Percentiles rank a stretch among this genome's conserved stretches.
phyloP scores from a whole-genome alignment of 1,140 invertebrate species.

The Lepidurus apus region DNA sequence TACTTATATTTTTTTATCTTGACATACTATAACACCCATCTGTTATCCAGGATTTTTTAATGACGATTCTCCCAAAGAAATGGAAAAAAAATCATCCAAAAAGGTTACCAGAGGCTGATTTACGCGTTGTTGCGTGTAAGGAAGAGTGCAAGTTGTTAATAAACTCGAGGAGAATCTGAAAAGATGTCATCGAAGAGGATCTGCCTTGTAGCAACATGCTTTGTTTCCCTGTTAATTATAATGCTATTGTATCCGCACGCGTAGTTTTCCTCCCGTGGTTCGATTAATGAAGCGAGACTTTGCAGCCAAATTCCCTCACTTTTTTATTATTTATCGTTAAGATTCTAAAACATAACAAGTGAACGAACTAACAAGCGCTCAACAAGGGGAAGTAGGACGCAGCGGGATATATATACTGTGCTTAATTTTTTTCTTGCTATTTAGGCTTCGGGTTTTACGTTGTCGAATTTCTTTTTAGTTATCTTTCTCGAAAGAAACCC shows the following conservation, averaged over 20 bases:
- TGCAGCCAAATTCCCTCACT: background rate
- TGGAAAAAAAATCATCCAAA: background rate
- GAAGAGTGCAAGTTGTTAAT: constrained; percentile 8
- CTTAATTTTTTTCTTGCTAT: background rate
- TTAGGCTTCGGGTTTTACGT: background rate
- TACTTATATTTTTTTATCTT: background rate
- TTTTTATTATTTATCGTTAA: background rate
- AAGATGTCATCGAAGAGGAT: constrained; percentile 9
- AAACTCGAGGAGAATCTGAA: background rate
- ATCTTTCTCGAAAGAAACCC: background rate
- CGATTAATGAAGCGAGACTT: constrained; percentile 9
- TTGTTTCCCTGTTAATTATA: constrained; percentile 22
- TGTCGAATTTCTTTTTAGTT: background rate
- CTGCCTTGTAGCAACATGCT: constrained; percentile 18
- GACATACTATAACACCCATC: background rate
- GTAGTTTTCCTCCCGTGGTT: constrained; percentile 15
- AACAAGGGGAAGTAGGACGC: background rate
- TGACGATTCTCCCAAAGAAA: background rate
- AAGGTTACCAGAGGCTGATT: background rate
- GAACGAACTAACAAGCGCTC: background rate
- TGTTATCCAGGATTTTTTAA: background rate
- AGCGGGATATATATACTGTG: background rate
- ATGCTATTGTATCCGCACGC: constrained; percentile 9
- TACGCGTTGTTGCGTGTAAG: background rate
- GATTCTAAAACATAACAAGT: background rate